Evolutionary conservation across 2,113 vertebrate species (phyloP).

Genomic region (Zosterops pallidus): DNA sequence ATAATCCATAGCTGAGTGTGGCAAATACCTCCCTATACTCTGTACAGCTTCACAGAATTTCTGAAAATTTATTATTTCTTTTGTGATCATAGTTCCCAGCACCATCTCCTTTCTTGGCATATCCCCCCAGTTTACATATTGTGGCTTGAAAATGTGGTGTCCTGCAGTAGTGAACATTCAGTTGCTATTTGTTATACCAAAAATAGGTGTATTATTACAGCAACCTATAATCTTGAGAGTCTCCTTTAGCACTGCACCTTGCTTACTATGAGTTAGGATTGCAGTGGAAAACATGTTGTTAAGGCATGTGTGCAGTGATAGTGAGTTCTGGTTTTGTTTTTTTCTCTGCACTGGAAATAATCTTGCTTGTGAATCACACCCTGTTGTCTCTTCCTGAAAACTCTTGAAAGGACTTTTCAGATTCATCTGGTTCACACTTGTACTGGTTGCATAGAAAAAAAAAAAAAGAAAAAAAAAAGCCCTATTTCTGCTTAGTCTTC

Average conservation of each 20-base stretch:
- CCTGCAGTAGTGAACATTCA: neutral
- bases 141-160: neutral
- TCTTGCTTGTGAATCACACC: neutral
- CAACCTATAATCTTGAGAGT: neutral
- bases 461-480: neutral
- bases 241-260: neutral
- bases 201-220: neutral
- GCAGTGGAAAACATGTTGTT: neutral
- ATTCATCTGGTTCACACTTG: neutral
- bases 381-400: neutral
- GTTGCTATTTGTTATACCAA: neutral
- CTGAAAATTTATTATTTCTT: neutral
- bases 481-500: neutral
- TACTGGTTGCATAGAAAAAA: neutral
- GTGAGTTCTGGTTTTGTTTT: neutral
- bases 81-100: neutral
- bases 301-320: neutral
- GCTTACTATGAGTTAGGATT: neutral
- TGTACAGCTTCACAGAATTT: neutral
- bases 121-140: rapidly evolving
- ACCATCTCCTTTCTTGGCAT: rapidly evolving
- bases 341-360: neutral
- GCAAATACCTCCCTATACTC: neutral
- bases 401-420: neutral
- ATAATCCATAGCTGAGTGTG: neutral